phyloP scores from a whole-genome alignment of 2,797 vertebrate species.

The Denticeps clupeoides region DNA sequence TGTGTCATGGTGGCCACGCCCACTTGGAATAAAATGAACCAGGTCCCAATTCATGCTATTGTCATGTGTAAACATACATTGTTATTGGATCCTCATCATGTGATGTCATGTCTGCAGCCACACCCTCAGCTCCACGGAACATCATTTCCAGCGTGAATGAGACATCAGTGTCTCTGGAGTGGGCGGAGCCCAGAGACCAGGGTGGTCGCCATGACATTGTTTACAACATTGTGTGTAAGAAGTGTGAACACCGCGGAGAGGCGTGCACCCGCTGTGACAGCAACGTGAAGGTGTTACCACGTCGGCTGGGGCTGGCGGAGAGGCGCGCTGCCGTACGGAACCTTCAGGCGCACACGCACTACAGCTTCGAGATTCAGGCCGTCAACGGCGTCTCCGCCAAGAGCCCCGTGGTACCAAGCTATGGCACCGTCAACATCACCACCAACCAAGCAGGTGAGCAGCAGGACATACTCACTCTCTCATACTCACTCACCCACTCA shows the following conservation, averaged over 20 bases:
- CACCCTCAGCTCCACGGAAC: slow-evolving; percentile 78
- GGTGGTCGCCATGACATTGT: slow-evolving; percentile 84
- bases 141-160: slow-evolving; percentile 97
- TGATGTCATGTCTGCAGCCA: slow-evolving; percentile 48
- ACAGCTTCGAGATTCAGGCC: slow-evolving; percentile 95
- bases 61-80: slow-evolving; percentile 12
- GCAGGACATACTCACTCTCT: slow-evolving; percentile 30
- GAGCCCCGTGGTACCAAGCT: slow-evolving; percentile 71
- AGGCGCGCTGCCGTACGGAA: slow-evolving; percentile 85
- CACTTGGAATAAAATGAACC: too few species aligned
- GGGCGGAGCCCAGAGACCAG: slow-evolving; percentile 80
- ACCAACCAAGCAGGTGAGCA: slow-evolving; percentile 92
- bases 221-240: slow-evolving; percentile 95
- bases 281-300: slow-evolving; percentile 90
- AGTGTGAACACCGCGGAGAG: slow-evolving; percentile 70
- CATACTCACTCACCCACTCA: too few species aligned
- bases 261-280: slow-evolving; percentile 87
- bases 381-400: slow-evolving; percentile 91
- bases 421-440: slow-evolving; percentile 92
- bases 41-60: too few species aligned
- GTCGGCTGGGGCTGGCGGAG: slow-evolving; percentile 82
- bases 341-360: slow-evolving; percentile 91
- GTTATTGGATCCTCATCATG: slow-evolving; percentile 15
- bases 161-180: slow-evolving; percentile 88
- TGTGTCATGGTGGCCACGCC: too few species aligned